phyloP scores from a whole-genome alignment of 2,797 vertebrate genomes.

The Podarcis lilfordi region DNA sequence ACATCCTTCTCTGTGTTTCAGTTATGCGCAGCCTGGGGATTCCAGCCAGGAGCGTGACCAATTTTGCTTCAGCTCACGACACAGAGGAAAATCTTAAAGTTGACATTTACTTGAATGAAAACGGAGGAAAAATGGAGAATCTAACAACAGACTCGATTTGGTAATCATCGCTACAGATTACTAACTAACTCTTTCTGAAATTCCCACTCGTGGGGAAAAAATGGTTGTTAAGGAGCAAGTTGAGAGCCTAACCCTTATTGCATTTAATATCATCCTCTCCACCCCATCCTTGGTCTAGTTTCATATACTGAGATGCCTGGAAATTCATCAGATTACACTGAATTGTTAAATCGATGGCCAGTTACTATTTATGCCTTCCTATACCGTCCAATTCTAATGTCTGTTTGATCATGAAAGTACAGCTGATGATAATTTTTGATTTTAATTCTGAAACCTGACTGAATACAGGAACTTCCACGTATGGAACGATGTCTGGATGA shows the following conservation, averaged over 20 bases:
- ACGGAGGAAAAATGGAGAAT: constrained; percentile 43
- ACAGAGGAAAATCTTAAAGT: constrained; percentile 73
- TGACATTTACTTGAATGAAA: constrained; percentile 67
- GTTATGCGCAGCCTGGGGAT: constrained; percentile 76
- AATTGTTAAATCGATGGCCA: not conserved
- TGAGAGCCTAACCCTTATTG: not conserved
- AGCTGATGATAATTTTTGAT: not conserved
- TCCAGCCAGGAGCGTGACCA: constrained; percentile 66
- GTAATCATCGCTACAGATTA: constrained; percentile 46
- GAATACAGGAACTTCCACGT: constrained; percentile 74
- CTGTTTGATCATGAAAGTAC: too few species aligned
- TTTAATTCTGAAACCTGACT: constrained; percentile 26
- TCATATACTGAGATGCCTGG: not conserved
- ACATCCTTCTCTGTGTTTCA: constrained; percentile 46
- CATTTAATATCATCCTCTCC: not conserved
- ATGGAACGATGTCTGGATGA: constrained; percentile 79
- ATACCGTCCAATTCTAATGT: not conserved
- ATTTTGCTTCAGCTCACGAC: constrained; percentile 70
- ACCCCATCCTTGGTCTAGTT: not conserved
- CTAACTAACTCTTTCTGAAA: rapidly evolving
- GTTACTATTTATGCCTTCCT: not conserved
- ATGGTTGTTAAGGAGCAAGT: not conserved
- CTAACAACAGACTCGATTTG: constrained; percentile 70
- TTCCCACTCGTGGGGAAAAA: rapidly evolving
- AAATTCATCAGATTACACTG: not conserved